Base-by-base conservation (phyloP, 2,888 invertebrate species). In the Apamea anceps region DNA sequence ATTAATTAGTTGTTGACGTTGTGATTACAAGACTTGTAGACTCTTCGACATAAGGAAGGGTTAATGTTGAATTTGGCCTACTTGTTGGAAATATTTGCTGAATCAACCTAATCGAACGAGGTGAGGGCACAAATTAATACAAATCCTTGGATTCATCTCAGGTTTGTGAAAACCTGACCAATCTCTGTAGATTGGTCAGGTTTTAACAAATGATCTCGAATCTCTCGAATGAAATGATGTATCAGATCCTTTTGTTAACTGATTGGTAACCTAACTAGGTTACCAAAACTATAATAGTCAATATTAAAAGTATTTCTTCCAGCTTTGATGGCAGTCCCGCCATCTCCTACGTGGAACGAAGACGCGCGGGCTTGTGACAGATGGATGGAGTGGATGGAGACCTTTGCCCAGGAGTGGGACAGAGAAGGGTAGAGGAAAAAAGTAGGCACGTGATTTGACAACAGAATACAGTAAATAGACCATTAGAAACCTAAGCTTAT, bases 1-100 rank as follows among this genome's bases (percentile, higher is more conserved):
- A 77, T 82, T 73, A 73, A 77, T 77, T 85, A 72, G 13, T 15
- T 80, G 62, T 68, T 71, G 81, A 81, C 62, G 60, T 79, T 79
- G n/a, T 54, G n/a, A 45, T 84, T 54, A 48, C 28, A 37, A 54
- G 72, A 28, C 28, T 48, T 72, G 7, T 4, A 45, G 32, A 37
- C 12, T 28, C 51, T 62, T 28, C 8, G 1, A 45, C 0, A 13
- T 8, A 25, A 21, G 37, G 28, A n/a, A 51, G 28, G 1, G 2
- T 71, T 71, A 15, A 72, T 62, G 37, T 71, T 63, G 37, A 63
- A 13, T 42, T 21, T 65, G n/a, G 65, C 7, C 18, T 37, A 42
- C n/a, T 72, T 72, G 21, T 63, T 4, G n/a, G 12, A 65, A n/a
- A n/a, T 72, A n/a, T 72, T n/a, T 72, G 37, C 4, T n/a, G 1